These are phyloP conservation scores for Hypsibius dujardini DNA, from an alignment of 1,140 invertebrate genomes.

Conservation along the genomic window DNA sequence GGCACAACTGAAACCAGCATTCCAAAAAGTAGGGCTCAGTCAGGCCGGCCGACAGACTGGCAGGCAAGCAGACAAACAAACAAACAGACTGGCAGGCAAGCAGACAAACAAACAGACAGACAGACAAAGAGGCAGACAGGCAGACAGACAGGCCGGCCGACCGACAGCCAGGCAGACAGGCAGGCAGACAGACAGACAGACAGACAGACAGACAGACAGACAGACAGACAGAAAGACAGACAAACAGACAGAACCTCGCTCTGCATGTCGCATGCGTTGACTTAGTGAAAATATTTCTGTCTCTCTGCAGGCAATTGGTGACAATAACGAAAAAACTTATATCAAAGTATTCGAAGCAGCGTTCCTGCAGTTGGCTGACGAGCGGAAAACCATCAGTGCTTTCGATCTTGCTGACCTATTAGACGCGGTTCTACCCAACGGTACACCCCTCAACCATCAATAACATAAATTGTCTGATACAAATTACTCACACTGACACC, in stretches of 20 bases:
- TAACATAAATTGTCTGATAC: neutral
- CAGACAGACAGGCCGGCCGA: no score
- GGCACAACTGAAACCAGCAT: conserved; percentile 48
- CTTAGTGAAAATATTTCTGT: neutral
- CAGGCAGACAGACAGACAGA: no score
- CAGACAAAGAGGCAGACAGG: no score
- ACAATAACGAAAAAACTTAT: conserved; percentile 20
- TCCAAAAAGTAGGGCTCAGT: conserved; percentile 41
- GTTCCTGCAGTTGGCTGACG: conserved; percentile 71
- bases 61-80: conserved; percentile 9
- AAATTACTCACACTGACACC: neutral
- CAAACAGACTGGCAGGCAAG: neutral
- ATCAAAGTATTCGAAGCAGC: conserved; percentile 52
- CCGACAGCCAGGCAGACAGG: no score
- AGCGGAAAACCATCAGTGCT: conserved; percentile 63
- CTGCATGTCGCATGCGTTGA: neutral
- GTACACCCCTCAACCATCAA: conserved; percentile 30
- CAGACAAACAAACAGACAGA: neutral
- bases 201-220: no score
- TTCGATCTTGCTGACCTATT: conserved; percentile 77
- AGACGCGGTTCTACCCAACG: conserved; percentile 75
- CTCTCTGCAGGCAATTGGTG: neutral
- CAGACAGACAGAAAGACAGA: no score
- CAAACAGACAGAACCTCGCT: neutral
- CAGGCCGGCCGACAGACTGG: neutral